Evolutionary conservation across 2,113 vertebrate species (phyloP).

Genomic region (Triplophysa rosa): DNA sequence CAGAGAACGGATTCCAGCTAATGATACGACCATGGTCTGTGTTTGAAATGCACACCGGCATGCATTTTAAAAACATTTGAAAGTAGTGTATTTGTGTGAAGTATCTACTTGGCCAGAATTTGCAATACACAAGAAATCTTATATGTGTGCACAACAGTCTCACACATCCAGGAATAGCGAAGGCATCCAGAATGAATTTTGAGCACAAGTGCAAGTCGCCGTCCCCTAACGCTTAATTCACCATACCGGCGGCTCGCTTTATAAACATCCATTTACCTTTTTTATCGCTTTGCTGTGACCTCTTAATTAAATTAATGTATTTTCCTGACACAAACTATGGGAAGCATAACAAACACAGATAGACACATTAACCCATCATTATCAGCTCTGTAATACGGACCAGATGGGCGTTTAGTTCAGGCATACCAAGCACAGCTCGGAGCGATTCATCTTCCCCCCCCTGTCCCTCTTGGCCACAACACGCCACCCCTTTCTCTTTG

Average conservation of each 20-base stretch:
- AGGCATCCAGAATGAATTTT: neutral
- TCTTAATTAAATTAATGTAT: slow-evolving; percentile 79
- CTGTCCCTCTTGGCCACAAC: slow-evolving; percentile 44
- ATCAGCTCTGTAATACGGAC: slow-evolving; percentile 83
- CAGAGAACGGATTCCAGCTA: slow-evolving; percentile 27
- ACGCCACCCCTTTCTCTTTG: slow-evolving; percentile 50
- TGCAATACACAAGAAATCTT: neutral
- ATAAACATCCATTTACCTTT: slow-evolving; percentile 53
- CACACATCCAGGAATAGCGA: neutral
- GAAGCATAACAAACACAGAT: slow-evolving; percentile 82
- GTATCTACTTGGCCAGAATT: neutral
- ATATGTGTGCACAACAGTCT: neutral
- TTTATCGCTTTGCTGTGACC: slow-evolving; percentile 70
- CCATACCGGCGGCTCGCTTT: slow-evolving; percentile 39
- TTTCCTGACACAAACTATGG: slow-evolving; percentile 78
- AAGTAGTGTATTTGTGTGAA: neutral
- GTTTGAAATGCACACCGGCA: neutral
- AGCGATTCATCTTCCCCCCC: slow-evolving; percentile 64
- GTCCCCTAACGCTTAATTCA: slow-evolving; percentile 30
- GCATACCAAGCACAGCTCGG: slow-evolving; percentile 82
- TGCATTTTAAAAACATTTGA: neutral
- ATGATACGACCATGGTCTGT: slow-evolving; percentile 7
- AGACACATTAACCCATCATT: slow-evolving; percentile 79
- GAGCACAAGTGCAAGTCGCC: neutral
- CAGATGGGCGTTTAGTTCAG: slow-evolving; percentile 79